Evolutionary conservation across 2,797 vertebrate species (phyloP), one percentile per base, ranked within the genome.

Genomic region (Potorous gilbertii): DNA sequence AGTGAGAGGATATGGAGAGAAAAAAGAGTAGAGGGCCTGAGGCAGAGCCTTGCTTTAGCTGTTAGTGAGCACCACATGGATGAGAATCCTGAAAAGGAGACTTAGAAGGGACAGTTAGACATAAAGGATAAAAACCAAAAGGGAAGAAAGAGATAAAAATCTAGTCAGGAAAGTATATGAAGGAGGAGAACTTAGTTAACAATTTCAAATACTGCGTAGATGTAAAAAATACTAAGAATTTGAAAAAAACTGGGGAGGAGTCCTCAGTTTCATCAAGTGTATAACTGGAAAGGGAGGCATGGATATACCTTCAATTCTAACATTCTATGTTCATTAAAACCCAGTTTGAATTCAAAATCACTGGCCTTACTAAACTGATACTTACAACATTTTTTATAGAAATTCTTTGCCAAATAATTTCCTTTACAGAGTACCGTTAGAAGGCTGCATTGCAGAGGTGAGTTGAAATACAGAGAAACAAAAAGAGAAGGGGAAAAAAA

Each of bases 401-500:
- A 2, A 34, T 91, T 31, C 21, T 4, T 24, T 54, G 92, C n/a
- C 40, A 29, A 6, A 2, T 74, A 90, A 92, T 40, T 90, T 50
- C 3, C 34, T 74, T 55, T 34, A 90, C 46, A 46, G 18, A 94
- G 46, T 94, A 40, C 29, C 92, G 16, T 55, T 94, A 94, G 55
- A 50, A 90, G 50, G 11, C 21, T 87, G 21, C 40, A 50, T 87
- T 87, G 21, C 21, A 87, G 40, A 93, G 92, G 56, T 21, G 24
- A 57, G 50, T 2, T 87, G 57, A 90, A 96, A 87, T 24, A 92
- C 54, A n/a, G 27, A 74, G 54, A 81, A 92, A 56, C 52, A 91
- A 89, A 90, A 28, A 92, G 59, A 91, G 87, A 96, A 50, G 56
- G 46, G 3, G 16, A 59, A 59, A 92, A 95, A 93, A 92, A 21